These are phyloP conservation scores for Amitus sp. DNA, from an alignment of 2,888 invertebrate genomes.

Conservation along the genomic window DNA sequence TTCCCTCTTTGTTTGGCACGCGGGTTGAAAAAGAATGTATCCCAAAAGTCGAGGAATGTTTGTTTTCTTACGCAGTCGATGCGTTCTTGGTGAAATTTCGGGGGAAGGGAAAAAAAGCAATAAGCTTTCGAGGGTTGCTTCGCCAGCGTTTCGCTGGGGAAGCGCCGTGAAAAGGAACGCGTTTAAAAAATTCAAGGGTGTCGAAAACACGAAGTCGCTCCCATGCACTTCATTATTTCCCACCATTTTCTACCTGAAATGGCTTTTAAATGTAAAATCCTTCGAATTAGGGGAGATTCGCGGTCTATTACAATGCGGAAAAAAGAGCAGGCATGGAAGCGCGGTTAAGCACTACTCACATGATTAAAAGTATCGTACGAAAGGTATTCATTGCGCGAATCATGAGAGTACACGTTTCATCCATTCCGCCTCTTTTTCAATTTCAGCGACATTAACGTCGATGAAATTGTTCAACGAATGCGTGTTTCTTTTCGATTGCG, in stretches of 20 bases:
- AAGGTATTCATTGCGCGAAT: slow-evolving; percentile 17
- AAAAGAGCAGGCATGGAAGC: slow-evolving; percentile 1
- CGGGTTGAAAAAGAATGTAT: not conserved
- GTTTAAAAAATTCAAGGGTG: slow-evolving; percentile 30
- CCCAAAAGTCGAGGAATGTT: too few relatives aligned
- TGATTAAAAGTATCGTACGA: slow-evolving; percentile 27
- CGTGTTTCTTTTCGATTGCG: too few relatives aligned
- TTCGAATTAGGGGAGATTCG: slow-evolving; percentile 26
- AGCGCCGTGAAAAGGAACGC: slow-evolving; percentile 16
- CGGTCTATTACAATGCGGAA: slow-evolving; percentile 25
- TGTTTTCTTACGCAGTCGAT: not conserved
- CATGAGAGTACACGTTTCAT: slow-evolving; percentile 6
- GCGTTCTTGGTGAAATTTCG: not conserved
- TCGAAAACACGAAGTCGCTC: slow-evolving; percentile 21
- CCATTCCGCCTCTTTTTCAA: slow-evolving; percentile 15
- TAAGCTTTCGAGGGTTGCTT: slow-evolving; percentile 9
- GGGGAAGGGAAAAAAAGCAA: slow-evolving; percentile 18
- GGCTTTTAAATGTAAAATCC: slow-evolving; percentile 32
- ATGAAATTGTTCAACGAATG: not conserved
- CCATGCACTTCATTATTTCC: slow-evolving; percentile 25
- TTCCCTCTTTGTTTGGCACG: not conserved
- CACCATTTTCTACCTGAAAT: slow-evolving; percentile 28
- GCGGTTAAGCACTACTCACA: slow-evolving; percentile 20
- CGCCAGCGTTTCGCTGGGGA: slow-evolving; percentile 12
- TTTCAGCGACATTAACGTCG: not conserved